These are phyloP conservation scores for Cylindroiulus punctatus DNA, from an alignment of 2,888 invertebrate species.

Conservation along the genomic window DNA sequence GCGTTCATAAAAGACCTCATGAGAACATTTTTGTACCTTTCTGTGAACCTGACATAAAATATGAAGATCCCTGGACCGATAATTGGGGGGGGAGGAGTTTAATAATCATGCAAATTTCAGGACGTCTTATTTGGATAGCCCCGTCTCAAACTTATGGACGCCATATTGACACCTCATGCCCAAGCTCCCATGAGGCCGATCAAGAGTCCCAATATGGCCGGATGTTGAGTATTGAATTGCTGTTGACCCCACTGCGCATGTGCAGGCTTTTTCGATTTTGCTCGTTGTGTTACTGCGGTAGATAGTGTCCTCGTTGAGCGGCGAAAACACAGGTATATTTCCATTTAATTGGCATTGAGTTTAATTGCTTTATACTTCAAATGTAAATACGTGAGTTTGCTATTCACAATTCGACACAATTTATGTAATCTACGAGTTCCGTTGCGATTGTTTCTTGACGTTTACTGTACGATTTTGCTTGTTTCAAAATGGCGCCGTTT, in stretches of 20 bases:
- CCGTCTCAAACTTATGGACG: too few species aligned
- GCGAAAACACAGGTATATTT: neutral
- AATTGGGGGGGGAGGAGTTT: too few species aligned
- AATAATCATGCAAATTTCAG: too few species aligned
- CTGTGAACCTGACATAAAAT: too few species aligned
- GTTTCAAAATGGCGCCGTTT: conserved; percentile 42
- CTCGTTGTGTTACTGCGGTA: neutral
- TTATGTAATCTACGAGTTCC: neutral
- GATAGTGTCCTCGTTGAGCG: neutral
- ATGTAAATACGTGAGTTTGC: neutral
- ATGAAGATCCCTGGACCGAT: too few species aligned
- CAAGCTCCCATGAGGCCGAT: too few species aligned
- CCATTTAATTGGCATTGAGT: neutral
- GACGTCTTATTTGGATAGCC: too few species aligned
- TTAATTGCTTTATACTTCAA: neutral
- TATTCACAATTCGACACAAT: neutral
- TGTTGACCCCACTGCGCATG: neutral
- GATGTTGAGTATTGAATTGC: conserved; percentile 12
- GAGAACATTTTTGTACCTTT: too few species aligned
- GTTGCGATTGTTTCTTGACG: neutral
- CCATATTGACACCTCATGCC: too few species aligned
- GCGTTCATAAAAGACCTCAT: too few species aligned
- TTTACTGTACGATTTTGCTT: conserved; percentile 22
- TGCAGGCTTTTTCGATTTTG: neutral
- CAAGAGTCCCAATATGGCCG: neutral